A percentile compares a stretch with the other conserved stretches of the same genome.
phyloP scores from a whole-genome alignment of 2,888 invertebrate species.

The Diplolepis rosae region DNA sequence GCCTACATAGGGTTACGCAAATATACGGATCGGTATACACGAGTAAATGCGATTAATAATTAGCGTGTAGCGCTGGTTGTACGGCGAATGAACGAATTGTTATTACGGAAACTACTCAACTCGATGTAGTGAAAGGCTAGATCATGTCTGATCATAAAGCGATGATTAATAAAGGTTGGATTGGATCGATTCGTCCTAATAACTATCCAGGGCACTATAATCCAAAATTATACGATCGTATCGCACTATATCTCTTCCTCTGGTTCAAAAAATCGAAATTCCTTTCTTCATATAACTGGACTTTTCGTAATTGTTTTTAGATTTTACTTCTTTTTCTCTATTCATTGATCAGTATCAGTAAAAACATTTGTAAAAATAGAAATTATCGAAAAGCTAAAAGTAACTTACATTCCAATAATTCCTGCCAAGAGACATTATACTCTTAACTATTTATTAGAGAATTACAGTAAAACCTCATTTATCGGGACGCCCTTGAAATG shows the following conservation, averaged over 20 bases:
- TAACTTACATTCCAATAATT: no score
- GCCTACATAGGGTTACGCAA: conserved; percentile 2
- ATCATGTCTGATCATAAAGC: background rate
- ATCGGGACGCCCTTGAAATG: no score
- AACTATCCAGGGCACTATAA: background rate
- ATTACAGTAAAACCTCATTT: no score
- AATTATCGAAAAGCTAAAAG: no score
- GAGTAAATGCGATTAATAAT: conserved; percentile 53
- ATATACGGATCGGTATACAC: conserved; percentile 30
- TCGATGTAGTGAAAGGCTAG: conserved; percentile 13
- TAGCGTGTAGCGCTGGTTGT: conserved; percentile 35
- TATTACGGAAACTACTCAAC: conserved; percentile 26
- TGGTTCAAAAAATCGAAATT: conserved; percentile 9
- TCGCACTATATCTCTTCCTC: background rate
- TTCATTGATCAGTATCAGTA: no score
- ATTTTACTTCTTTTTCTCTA: no score
- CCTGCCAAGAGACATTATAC: no score
- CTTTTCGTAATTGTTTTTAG: no score
- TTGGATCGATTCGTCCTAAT: conserved; percentile 29
- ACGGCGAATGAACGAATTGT: conserved; percentile 4
- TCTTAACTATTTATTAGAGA: no score
- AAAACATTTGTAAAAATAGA: no score
- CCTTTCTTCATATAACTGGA: no score
- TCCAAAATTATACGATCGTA: background rate
- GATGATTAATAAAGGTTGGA: conserved; percentile 25